These are phyloP conservation scores for Arrhamphus sclerolepis DNA, from an alignment of 2,797 vertebrate species.

Conservation along the genomic window DNA sequence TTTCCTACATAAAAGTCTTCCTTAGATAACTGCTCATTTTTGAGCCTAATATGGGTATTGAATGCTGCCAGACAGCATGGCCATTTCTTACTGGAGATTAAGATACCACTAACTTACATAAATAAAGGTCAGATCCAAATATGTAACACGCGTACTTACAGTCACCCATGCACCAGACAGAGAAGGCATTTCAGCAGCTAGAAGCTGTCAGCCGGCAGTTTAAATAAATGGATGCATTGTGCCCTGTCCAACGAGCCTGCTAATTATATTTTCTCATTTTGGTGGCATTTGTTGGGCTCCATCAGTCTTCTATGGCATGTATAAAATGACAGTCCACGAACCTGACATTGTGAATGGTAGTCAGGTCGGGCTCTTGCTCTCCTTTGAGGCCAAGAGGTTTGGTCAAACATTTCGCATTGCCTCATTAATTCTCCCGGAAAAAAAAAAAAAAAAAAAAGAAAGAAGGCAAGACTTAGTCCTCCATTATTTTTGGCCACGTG, in stretches of 20 bases:
- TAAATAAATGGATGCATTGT: slow-evolving; percentile 79
- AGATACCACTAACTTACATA: slow-evolving; percentile 52
- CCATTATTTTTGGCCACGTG: slow-evolving; percentile 57
- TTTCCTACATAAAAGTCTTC: slow-evolving; percentile 35
- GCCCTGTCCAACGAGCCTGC: slow-evolving; percentile 79
- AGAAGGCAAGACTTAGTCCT: slow-evolving; percentile 52
- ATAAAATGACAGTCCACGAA: slow-evolving; percentile 81
- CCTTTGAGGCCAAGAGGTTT: slow-evolving; percentile 65
- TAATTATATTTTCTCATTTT: slow-evolving; percentile 85
- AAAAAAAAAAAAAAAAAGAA: slow-evolving; percentile 48
- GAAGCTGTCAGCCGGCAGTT: slow-evolving; percentile 74
- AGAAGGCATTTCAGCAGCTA: slow-evolving; percentile 51
- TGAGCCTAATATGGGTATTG: slow-evolving; percentile 62
- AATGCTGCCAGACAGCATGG: slow-evolving; percentile 37
- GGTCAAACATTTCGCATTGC: slow-evolving; percentile 74
- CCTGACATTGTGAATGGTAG: slow-evolving; percentile 70
- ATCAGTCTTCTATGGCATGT: slow-evolving; percentile 81
- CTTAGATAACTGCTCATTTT: slow-evolving; percentile 75
- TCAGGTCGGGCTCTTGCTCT: slow-evolving; percentile 64
- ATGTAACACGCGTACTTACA: slow-evolving; percentile 28
- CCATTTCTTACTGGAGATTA: slow-evolving; percentile 59
- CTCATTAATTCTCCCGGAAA: slow-evolving; percentile 74
- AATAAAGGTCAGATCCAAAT: slow-evolving; percentile 63
- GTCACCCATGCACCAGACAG: neutral
- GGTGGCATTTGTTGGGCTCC: slow-evolving; percentile 78